Evolutionary conservation across 2,888 invertebrate genomes (phyloP).

Genomic region (Monopis laevigella): DNA sequence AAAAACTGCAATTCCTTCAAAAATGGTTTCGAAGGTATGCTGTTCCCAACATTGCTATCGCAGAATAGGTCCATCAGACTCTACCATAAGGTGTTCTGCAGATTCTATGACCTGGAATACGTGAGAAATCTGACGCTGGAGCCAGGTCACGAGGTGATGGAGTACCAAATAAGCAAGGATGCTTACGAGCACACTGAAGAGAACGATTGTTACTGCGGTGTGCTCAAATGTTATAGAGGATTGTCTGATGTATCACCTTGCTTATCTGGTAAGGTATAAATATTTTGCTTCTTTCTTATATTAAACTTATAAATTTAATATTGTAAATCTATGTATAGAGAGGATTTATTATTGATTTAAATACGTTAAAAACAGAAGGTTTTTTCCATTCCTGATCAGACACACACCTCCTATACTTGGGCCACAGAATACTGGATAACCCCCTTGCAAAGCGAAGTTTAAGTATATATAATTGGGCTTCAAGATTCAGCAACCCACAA

Average conservation of each 20-base stretch:
- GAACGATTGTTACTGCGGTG: slow-evolving; percentile 71
- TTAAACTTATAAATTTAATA: too few relatives aligned
- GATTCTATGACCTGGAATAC: slow-evolving; percentile 64
- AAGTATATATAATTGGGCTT: too few relatives aligned
- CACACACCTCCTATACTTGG: too few relatives aligned
- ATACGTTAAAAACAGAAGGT: too few relatives aligned
- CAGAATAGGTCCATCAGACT: slow-evolving; percentile 63
- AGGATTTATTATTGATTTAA: too few relatives aligned
- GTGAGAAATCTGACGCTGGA: slow-evolving; percentile 24
- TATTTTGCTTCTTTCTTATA: too few relatives aligned
- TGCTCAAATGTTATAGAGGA: slow-evolving; percentile 62
- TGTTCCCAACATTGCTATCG: slow-evolving; percentile 71
- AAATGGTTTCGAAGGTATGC: slow-evolving; percentile 76
- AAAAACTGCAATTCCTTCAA: slow-evolving; percentile 73
- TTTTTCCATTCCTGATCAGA: too few relatives aligned
- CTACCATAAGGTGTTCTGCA: slow-evolving; percentile 81
- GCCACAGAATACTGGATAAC: too few relatives aligned
- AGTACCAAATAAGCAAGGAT: slow-evolving; percentile 68
- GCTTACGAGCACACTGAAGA: slow-evolving; percentile 70
- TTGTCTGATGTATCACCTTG: slow-evolving; percentile 76
- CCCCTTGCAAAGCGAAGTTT: too few relatives aligned
- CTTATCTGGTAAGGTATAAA: slow-evolving; percentile 78
- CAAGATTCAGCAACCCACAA: too few relatives aligned
- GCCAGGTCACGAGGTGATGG: slow-evolving; percentile 65
- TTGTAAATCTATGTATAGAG: too few relatives aligned